phyloP scores from a whole-genome alignment of 2,113 vertebrate genomes.

The Actenoides hombroni region DNA sequence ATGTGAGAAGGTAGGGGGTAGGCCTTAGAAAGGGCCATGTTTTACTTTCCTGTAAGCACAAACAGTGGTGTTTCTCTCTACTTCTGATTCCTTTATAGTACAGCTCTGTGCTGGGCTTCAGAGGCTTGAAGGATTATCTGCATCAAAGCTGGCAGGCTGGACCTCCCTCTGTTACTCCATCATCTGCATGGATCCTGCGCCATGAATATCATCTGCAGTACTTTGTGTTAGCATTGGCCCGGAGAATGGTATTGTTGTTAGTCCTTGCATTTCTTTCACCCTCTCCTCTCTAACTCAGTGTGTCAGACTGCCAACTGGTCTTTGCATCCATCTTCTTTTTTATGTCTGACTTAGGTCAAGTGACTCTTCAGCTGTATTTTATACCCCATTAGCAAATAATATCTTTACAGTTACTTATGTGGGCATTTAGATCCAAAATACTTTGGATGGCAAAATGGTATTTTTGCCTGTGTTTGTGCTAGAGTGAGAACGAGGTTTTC shows the following conservation, averaged over 20 bases:
- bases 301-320: neutral
- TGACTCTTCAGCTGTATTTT: neutral
- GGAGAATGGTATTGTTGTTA: conserved; percentile 76
- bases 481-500: neutral
- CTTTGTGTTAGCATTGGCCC: conserved; percentile 81
- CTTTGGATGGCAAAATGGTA: neutral
- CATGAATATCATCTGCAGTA: conserved; percentile 93
- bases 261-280: neutral
- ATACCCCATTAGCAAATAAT: neutral
- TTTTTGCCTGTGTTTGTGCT: neutral
- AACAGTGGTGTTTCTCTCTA: neutral
- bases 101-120: conserved; percentile 60
- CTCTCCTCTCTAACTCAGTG: neutral
- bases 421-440: neutral
- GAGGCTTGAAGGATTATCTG: conserved; percentile 83
- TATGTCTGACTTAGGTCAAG: neutral
- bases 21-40: neutral
- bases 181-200: conserved; percentile 83
- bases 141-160: conserved; percentile 70
- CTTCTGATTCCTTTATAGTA: conserved; percentile 64
- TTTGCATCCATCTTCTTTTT: neutral
- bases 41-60: neutral
- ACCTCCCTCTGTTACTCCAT: conserved; percentile 76
- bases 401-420: neutral
- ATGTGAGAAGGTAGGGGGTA: neutral